A percentile compares a stretch with the other conserved stretches of the same genome.
Evolutionary conservation across 2,113 vertebrate species (phyloP).

Genomic region (Origma solitaria): DNA sequence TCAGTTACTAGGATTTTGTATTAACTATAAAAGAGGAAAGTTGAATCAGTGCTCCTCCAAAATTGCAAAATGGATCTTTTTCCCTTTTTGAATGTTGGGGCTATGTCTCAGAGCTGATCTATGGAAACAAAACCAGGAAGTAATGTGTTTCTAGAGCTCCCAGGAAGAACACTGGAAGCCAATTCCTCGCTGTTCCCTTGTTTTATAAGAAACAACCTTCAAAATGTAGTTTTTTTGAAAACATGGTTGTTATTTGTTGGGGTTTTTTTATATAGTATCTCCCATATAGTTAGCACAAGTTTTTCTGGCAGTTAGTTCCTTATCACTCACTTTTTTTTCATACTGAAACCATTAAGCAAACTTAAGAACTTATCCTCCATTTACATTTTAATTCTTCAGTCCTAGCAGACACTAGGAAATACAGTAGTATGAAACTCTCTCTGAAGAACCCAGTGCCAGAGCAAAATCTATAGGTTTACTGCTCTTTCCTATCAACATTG

Average conservation of each 20-base stretch:
- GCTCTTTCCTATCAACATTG: not conserved
- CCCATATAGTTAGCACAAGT: not conserved
- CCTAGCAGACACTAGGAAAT: not conserved
- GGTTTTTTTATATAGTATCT: not conserved
- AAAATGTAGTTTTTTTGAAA: not conserved
- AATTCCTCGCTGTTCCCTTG: not conserved
- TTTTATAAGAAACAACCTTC: not conserved
- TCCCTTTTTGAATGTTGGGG: not conserved
- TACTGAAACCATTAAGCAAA: not conserved
- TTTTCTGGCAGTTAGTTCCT: not conserved
- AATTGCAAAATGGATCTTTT: not conserved
- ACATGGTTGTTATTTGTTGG: not conserved
- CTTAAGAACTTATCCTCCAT: not conserved
- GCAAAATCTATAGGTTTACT: not conserved
- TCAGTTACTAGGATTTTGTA: not conserved
- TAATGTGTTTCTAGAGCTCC: not conserved
- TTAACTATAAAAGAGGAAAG: not conserved
- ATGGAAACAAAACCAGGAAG: not conserved
- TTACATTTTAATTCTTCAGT: not conserved
- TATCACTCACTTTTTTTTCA: not conserved
- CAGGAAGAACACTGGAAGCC: not conserved
- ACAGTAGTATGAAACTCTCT: not conserved
- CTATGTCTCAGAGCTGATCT: not conserved
- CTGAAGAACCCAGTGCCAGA: not conserved
- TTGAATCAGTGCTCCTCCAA: not conserved